Evolutionary conservation across 2,113 vertebrate species (phyloP).

Genomic region (Lophochroa leadbeateri): DNA sequence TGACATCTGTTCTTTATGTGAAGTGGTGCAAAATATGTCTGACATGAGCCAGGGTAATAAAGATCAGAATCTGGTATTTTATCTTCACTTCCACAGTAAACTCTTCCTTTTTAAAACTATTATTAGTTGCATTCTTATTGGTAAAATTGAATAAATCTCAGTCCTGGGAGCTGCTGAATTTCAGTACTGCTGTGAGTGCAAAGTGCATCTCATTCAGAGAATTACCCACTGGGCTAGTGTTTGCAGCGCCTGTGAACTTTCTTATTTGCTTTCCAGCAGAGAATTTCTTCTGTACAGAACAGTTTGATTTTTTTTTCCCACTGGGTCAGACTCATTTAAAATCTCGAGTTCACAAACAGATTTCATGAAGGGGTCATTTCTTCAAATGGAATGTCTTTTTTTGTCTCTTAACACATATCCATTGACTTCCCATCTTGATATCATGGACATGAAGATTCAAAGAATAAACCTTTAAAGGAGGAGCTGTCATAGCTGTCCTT

Average conservation of each 20-base stretch:
- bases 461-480: constrained; percentile 21
- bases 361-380: constrained; percentile 46
- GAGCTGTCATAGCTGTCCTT: constrained; percentile 22
- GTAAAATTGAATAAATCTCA: constrained; percentile 34
- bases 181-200: constrained; percentile 64
- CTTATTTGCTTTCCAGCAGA: constrained; percentile 46
- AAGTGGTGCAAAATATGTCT: not conserved
- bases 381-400: constrained; percentile 34
- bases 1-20: not conserved
- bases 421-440: constrained; percentile 49
- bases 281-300: constrained; percentile 55
- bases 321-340: constrained; percentile 56
- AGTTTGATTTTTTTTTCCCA: constrained; percentile 58
- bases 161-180: constrained; percentile 31
- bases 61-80: not conserved
- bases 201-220: constrained; percentile 63
- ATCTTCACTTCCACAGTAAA: not conserved
- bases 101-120: constrained; percentile 24
- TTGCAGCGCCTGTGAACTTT: constrained; percentile 65
- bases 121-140: constrained; percentile 46
- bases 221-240: constrained; percentile 59
- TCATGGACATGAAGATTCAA: constrained; percentile 31
- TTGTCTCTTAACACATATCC: constrained; percentile 9
- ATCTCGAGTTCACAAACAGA: constrained; percentile 53
- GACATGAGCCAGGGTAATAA: not conserved